A percentile compares a stretch with the other conserved stretches of the same genome.
phyloP scores from a whole-genome alignment of 92 coral and sea anemone genomes.

The Scolanthus callimorphus region DNA sequence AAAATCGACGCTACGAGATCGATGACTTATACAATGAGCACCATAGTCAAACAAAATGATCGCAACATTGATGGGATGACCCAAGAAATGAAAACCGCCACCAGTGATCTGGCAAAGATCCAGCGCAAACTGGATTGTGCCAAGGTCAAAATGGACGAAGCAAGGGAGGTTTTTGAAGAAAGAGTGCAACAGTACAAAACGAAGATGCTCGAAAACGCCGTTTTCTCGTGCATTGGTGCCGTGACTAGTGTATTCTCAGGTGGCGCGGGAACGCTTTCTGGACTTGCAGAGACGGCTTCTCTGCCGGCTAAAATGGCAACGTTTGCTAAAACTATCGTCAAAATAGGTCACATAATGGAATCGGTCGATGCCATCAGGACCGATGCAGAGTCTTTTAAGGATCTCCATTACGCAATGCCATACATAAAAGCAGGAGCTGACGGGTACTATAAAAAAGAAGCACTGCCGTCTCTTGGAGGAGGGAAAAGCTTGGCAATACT shows the following conservation, averaged over 20 bases:
- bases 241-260: constrained; percentile 31
- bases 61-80: constrained; percentile 15
- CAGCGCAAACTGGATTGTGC: constrained; percentile 23
- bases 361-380: constrained; percentile 13
- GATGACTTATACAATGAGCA: constrained; percentile 38
- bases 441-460: too few species aligned
- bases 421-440: too few species aligned
- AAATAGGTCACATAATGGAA: constrained; percentile 24
- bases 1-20: constrained; percentile 38
- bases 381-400: constrained; percentile 21
- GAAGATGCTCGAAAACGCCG: constrained; percentile 37
- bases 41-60: constrained; percentile 39
- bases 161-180: constrained; percentile 21
- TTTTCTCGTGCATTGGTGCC: too few species aligned
- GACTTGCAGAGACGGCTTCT: constrained; percentile 17
- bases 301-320: constrained; percentile 21
- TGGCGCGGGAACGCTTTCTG: constrained; percentile 15
- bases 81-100: constrained; percentile 21
- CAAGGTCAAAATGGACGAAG: constrained; percentile 8
- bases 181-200: constrained; percentile 20
- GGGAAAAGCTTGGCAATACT: too few species aligned
- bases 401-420: too few species aligned
- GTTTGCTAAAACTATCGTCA: constrained; percentile 14
- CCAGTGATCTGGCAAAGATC: constrained; percentile 13
- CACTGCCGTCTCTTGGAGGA: too few species aligned